A percentile compares a stretch with the other conserved stretches of the same genome.
phyloP scores from a whole-genome alignment of 2,113 vertebrate species.

The Pogonocichla stellata region DNA sequence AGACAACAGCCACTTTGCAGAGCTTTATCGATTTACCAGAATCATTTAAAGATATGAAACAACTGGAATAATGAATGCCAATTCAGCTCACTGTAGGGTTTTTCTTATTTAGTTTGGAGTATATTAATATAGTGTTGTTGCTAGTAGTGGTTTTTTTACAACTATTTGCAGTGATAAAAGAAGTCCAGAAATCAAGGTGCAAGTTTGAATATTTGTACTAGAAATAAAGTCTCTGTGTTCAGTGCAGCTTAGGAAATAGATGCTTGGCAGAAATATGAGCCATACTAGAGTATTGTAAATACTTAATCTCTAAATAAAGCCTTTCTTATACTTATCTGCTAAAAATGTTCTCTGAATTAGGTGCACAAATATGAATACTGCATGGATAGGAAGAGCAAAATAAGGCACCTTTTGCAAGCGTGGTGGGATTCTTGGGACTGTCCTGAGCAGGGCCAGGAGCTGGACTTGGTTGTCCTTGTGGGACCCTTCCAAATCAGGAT shows the following conservation, averaged over 20 bases:
- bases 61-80: conserved; percentile 64
- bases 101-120: conserved; percentile 4
- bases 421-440: neutral
- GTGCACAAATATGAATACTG: neutral
- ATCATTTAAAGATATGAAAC: conserved; percentile 70
- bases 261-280: neutral
- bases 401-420: neutral
- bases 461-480: neutral
- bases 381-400: neutral
- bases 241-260: neutral
- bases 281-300: neutral
- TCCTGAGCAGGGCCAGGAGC: neutral
- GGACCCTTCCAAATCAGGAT: neutral
- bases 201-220: neutral
- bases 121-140: neutral
- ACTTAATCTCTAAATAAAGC: neutral
- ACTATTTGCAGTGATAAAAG: neutral
- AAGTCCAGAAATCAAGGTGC: neutral
- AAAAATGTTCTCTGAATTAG: neutral
- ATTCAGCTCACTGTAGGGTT: conserved; percentile 21
- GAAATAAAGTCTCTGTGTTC: neutral
- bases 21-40: conserved; percentile 73
- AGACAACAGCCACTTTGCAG: conserved; percentile 72
- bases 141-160: neutral
- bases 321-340: neutral